phyloP scores from a whole-genome alignment of 2,888 invertebrate genomes.

The Pomacea canaliculata region DNA sequence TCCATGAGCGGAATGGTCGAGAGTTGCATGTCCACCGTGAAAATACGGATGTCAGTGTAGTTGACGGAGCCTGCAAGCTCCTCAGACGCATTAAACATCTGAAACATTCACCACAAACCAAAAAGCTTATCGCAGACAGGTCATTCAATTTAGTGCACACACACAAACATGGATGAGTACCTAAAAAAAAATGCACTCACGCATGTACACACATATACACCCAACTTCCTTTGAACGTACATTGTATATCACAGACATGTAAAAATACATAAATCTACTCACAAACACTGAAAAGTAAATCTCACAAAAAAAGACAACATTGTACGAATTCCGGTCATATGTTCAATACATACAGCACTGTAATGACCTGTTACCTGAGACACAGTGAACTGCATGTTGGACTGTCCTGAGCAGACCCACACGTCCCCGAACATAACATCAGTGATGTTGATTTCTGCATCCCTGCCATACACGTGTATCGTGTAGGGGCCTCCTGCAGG shows the following conservation, averaged over 20 bases:
- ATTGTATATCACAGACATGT: too few species aligned
- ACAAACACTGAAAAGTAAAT: too few species aligned
- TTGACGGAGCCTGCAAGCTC: slow-evolving; percentile 44
- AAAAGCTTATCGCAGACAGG: too few species aligned
- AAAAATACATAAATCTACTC: too few species aligned
- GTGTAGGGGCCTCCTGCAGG: slow-evolving; percentile 37
- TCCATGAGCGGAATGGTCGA: slow-evolving; percentile 43
- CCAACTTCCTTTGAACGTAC: too few species aligned
- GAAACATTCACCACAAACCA: neutral
- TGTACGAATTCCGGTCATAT: too few species aligned
- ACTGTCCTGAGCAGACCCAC: slow-evolving; percentile 67
- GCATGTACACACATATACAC: too few species aligned
- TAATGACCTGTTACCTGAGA: slow-evolving; percentile 38
- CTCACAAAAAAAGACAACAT: too few species aligned
- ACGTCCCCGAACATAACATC: slow-evolving; percentile 67
- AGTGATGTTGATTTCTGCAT: slow-evolving; percentile 33
- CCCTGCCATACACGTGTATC: slow-evolving; percentile 40
- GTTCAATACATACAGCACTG: too few species aligned
- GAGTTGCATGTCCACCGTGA: slow-evolving; percentile 42
- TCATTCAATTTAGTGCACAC: too few species aligned
- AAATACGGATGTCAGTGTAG: slow-evolving; percentile 51
- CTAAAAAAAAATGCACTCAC: too few species aligned
- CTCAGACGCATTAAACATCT: slow-evolving; percentile 51
- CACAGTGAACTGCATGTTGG: slow-evolving; percentile 63
- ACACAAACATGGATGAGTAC: too few species aligned